Conservation (phyloP, 2,113 vertebrate genomes). For the Progne subis region DNA sequence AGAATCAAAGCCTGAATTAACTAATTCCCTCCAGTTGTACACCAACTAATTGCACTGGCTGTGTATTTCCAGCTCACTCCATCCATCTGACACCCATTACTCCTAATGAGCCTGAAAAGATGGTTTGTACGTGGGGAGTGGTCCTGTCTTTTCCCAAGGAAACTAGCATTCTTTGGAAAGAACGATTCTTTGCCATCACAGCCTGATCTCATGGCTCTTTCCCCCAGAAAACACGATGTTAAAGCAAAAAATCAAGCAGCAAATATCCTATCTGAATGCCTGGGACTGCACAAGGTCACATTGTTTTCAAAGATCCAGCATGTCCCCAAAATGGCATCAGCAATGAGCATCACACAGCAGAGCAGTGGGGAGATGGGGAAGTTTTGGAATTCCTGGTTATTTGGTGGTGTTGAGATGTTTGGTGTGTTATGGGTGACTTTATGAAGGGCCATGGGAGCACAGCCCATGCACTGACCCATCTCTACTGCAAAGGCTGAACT, state of each 20-base stretch:
- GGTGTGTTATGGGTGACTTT: background rate
- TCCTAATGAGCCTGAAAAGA: background rate
- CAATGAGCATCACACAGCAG: background rate
- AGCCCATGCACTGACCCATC: background rate
- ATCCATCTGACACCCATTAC: slow-evolving; percentile 4
- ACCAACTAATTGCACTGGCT: slow-evolving; percentile 18
- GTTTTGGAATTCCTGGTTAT: background rate
- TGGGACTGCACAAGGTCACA: background rate
- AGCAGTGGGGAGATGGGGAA: background rate
- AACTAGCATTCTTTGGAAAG: background rate
- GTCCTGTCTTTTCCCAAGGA: background rate
- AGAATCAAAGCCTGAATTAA: slow-evolving; percentile 31
- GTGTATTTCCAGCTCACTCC: background rate
- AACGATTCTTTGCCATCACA: background rate
- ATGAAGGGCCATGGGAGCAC: background rate
- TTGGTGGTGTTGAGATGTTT: background rate
- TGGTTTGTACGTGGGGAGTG: background rate
- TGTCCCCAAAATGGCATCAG: background rate
- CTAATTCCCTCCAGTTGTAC: slow-evolving; percentile 6
- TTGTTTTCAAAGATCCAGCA: background rate
- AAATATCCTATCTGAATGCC: background rate
- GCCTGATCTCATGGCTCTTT: background rate
- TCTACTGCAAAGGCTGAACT: background rate
- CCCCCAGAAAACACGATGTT: background rate
- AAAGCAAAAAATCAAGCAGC: background rate